phyloP scores from a whole-genome alignment of 2,888 invertebrate species.

The Pandemis heparana region DNA sequence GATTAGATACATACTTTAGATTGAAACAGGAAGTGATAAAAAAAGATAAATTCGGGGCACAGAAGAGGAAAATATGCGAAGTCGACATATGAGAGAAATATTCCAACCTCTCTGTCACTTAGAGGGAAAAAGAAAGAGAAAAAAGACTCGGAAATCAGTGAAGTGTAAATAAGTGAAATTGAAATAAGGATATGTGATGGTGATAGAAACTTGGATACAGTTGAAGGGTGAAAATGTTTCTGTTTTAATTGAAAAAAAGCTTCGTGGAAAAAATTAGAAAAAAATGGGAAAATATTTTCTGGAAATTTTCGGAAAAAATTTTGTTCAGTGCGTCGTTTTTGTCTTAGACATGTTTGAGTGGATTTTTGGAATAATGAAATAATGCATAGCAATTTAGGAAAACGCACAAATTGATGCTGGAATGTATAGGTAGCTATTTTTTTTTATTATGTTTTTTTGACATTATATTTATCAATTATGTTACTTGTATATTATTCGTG shows the following conservation, averaged over 20 bases:
- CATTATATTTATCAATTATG: background rate
- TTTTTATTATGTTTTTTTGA: background rate
- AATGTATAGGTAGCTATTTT: conserved; percentile 12
- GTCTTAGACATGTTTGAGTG: too few species aligned
- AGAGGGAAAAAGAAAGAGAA: background rate
- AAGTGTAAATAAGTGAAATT: conserved; percentile 15
- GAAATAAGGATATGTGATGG: background rate
- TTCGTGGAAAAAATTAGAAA: too few species aligned
- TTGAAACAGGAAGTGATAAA: conserved; percentile 85
- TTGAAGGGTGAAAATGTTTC: too few species aligned
- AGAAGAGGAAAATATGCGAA: conserved; percentile 81
- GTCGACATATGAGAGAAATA: conserved; percentile 78
- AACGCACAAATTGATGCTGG: conserved; percentile 20
- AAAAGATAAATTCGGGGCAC: conserved; percentile 71
- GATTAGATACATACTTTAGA: conserved; percentile 87
- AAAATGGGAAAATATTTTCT: too few species aligned
- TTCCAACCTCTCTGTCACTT: conserved; percentile 46
- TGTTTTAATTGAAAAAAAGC: too few species aligned
- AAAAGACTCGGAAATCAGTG: background rate
- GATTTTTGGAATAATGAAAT: conserved; percentile 23
- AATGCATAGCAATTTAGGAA: conserved; percentile 25
- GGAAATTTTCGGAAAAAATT: too few species aligned
- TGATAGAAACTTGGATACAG: too few species aligned
- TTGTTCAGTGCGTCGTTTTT: too few species aligned
- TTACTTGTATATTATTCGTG: background rate